These are phyloP conservation scores for Heliconius himera DNA, from an alignment of 1,140 invertebrate species.

Conservation along the genomic window DNA sequence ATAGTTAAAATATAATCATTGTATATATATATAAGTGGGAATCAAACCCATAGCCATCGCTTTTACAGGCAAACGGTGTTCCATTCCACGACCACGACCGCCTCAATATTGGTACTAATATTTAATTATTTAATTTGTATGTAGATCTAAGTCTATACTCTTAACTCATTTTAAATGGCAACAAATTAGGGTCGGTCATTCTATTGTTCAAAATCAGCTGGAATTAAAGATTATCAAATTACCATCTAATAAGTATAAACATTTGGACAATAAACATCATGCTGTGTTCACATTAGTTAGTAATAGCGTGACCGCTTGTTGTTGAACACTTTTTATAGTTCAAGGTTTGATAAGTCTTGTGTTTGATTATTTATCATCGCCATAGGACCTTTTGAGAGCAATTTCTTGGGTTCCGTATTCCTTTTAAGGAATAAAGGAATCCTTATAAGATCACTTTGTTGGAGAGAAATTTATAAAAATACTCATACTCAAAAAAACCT, in stretches of 20 bases:
- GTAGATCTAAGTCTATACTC: not conserved
- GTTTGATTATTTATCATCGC: not conserved
- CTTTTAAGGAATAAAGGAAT: too few species aligned
- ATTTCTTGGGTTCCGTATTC: too few species aligned
- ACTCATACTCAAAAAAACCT: too few species aligned
- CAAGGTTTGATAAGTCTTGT: constrained; percentile 43
- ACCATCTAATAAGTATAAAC: constrained; percentile 5
- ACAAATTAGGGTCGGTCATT: not conserved
- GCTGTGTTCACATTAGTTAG: constrained; percentile 49
- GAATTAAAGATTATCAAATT: not conserved
- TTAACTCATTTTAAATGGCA: not conserved
- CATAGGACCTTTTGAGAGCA: not conserved
- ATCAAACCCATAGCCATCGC: too few species aligned
- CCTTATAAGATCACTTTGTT: too few species aligned
- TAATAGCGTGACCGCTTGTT: constrained; percentile 54
- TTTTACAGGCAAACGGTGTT: too few species aligned
- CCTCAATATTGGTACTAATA: not conserved
- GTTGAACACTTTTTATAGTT: constrained; percentile 59
- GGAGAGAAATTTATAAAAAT: too few species aligned
- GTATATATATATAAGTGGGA: too few species aligned
- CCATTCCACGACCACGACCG: too few species aligned
- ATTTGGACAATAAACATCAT: constrained; percentile 25
- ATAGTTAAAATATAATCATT: too few species aligned
- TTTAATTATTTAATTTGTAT: not conserved
- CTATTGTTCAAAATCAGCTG: not conserved